These are phyloP conservation scores for Calliopsis andreniformis DNA, from an alignment of 1,140 invertebrate species.

Conservation along the genomic window DNA sequence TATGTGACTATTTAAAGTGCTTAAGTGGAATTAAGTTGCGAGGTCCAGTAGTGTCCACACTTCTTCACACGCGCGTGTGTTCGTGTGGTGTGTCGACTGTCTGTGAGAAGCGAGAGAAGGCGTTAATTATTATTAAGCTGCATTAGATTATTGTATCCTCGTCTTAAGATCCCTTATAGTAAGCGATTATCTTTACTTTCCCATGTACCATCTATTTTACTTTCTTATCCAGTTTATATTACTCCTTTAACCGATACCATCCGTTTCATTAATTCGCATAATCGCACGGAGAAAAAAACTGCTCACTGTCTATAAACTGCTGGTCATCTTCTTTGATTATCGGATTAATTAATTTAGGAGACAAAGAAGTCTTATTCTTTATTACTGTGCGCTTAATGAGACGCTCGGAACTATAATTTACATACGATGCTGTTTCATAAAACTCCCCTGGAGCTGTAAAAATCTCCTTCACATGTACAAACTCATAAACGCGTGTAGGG, in stretches of 20 bases:
- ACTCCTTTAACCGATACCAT: constrained; percentile 33
- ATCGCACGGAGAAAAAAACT: constrained; percentile 47
- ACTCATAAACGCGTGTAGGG: no score
- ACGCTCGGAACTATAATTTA: neutral
- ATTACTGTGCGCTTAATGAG: neutral
- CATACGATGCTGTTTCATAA: neutral
- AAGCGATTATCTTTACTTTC: constrained; percentile 16
- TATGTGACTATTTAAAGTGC: neutral
- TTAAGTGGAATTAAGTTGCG: neutral
- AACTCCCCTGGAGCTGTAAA: no score
- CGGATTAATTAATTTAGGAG: neutral
- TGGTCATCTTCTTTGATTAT: neutral
- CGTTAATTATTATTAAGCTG: constrained; percentile 53
- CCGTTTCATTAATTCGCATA: constrained; percentile 17
- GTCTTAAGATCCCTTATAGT: neutral
- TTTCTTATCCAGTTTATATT: constrained; percentile 13
- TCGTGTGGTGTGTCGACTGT: neutral
- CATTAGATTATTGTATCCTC: neutral
- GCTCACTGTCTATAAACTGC: neutral
- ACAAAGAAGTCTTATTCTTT: neutral
- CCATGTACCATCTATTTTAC: constrained; percentile 30
- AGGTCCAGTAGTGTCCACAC: constrained; percentile 8
- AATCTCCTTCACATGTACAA: neutral
- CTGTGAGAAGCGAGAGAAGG: constrained; percentile 61
- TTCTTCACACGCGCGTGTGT: neutral